These are phyloP conservation scores for Austrofundulus limnaeus DNA, from an alignment of 2,113 vertebrate genomes.

Conservation along the genomic window DNA sequence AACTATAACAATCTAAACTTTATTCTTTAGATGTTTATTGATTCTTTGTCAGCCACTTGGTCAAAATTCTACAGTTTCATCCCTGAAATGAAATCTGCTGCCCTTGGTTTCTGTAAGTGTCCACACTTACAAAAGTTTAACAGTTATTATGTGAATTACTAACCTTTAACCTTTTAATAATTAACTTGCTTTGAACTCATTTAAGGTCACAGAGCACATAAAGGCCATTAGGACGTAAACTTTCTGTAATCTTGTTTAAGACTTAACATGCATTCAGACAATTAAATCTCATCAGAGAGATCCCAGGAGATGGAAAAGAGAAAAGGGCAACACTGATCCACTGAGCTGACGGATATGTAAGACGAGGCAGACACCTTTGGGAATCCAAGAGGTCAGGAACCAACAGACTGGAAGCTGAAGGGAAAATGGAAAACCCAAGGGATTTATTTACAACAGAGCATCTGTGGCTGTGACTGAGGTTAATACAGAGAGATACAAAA, in stretches of 20 bases:
- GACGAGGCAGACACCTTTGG: constrained; percentile 33
- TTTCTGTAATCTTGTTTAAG: background rate
- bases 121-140: no score
- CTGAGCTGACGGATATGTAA: constrained; percentile 17
- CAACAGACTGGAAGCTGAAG: no score
- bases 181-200: background rate
- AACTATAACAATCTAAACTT: no score
- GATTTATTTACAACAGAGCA: constrained; percentile 49
- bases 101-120: background rate
- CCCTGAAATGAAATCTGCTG: background rate
- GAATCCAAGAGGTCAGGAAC: no score
- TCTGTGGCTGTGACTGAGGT: constrained; percentile 58
- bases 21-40: no score
- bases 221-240: background rate
- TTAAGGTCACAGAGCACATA: background rate
- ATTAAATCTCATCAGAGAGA: no score
- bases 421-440: constrained; percentile 27
- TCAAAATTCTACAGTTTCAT: no score
- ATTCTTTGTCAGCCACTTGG: no score
- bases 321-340: background rate
- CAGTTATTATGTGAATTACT: no score
- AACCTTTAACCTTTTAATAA: background rate
- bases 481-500: constrained; percentile 42
- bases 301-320: background rate
- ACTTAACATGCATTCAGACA: background rate